Conservation (phyloP, 2,113 vertebrate genomes). For the Ranitomeya imitator region DNA sequence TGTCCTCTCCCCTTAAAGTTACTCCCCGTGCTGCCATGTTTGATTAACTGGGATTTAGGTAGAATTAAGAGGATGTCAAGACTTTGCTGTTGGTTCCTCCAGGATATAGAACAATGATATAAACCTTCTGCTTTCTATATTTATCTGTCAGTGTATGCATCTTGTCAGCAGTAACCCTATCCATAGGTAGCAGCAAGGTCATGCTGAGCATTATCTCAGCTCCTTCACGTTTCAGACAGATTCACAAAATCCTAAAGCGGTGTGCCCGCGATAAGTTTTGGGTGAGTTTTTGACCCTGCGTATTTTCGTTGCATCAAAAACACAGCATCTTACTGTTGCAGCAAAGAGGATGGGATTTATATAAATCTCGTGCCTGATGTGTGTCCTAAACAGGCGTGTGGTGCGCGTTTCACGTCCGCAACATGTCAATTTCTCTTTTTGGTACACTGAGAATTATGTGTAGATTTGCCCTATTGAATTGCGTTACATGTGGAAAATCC, state of each 20-base stretch:
- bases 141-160: conserved; percentile 37
- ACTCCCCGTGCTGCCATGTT: not conserved
- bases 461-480: no score
- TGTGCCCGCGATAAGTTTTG: no score
- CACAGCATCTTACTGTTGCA: no score
- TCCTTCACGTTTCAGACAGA: not conserved
- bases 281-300: no score
- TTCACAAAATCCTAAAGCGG: not conserved
- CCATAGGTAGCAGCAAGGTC: conserved; percentile 44
- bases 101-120: conserved; percentile 19
- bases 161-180: conserved; percentile 49
- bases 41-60: not conserved
- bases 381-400: no score
- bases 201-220: not conserved
- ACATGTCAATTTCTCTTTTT: no score
- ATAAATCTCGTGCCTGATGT: no score
- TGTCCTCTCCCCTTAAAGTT: not conserved
- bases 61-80: not conserved
- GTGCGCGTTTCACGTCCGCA: no score
- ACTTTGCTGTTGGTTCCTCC: not conserved
- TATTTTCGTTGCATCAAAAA: no score
- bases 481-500: no score
- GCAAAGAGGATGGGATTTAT: no score
- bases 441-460: no score
- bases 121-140: conserved; percentile 46